Conservation (phyloP, 1,140 invertebrate genomes). For the Coptotermes formosanus region DNA sequence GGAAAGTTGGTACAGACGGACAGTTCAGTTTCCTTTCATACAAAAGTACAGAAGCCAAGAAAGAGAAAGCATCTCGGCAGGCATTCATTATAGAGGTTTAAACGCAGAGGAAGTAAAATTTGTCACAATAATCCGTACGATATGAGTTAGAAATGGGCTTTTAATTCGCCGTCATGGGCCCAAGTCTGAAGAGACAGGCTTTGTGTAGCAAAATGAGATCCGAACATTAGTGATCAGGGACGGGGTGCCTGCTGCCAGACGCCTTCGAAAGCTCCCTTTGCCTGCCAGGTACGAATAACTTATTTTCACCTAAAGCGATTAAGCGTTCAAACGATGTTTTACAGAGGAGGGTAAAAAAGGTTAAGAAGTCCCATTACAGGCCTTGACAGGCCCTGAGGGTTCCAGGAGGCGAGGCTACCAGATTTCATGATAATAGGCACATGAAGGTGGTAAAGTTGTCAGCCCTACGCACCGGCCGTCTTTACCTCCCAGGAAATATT, state of each 20-base stretch:
- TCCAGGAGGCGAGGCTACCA: no score
- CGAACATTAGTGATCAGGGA: neutral
- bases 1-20: no score
- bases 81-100: neutral
- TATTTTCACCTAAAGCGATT: neutral
- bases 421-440: no score
- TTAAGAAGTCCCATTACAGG: no score
- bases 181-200: neutral
- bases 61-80: neutral
- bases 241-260: no score
- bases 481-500: no score
- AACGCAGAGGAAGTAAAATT: neutral
- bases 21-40: neutral
- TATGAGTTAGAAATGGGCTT: neutral
- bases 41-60: neutral
- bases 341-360: no score
- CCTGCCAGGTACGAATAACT: no score
- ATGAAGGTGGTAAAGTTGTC: no score
- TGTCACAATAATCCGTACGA: neutral
- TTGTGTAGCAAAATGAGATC: neutral
- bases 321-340: neutral
- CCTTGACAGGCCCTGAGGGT: no score
- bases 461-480: no score
- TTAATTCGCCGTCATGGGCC: neutral
- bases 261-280: neutral